A percentile compares a stretch with the other conserved stretches of the same genome.
Evolutionary conservation across 1,140 invertebrate genomes (phyloP).

Genomic region (Drosophila tristis): DNA sequence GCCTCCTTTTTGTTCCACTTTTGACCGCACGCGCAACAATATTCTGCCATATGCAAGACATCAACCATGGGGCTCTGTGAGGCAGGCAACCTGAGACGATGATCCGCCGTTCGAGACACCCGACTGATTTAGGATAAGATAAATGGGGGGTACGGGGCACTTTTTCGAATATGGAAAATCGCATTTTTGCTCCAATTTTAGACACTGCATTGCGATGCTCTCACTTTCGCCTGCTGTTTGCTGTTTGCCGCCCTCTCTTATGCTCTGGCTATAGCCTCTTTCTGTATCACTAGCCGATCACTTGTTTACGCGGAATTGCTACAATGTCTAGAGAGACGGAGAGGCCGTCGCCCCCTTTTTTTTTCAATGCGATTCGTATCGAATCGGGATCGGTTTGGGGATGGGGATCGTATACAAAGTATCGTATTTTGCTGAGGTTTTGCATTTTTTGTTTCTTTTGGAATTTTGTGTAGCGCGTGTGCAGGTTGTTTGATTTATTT

Average conservation of each 20-base stretch:
- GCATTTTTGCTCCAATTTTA: conserved; percentile 41
- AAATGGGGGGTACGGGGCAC: background rate
- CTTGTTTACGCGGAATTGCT: conserved; percentile 68
- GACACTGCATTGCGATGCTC: conserved; percentile 3
- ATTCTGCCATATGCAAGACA: conserved; percentile 66
- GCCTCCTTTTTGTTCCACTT: conserved; percentile 36
- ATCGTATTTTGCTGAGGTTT: conserved; percentile 57
- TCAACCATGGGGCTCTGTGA: conserved; percentile 25
- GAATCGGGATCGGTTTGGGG: too few relatives aligned
- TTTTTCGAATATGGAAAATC: conserved; percentile 8
- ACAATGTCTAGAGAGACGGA: conserved; percentile 42
- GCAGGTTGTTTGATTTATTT: conserved; percentile 67
- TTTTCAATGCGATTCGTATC: too few relatives aligned
- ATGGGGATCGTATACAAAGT: conserved; percentile 39
- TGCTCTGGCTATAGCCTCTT: background rate
- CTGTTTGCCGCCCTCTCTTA: background rate
- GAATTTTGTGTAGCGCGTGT: conserved; percentile 53
- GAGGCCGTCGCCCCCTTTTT: conserved; percentile 67
- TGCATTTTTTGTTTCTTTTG: conserved; percentile 2
- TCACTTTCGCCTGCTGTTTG: background rate
- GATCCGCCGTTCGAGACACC: conserved; percentile 4
- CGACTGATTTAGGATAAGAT: background rate
- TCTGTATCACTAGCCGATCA: background rate
- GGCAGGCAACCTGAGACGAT: conserved; percentile 25
- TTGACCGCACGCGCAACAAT: conserved; percentile 65